Conservation (phyloP, 2,888 invertebrate species). For the Griposia aprilina region DNA sequence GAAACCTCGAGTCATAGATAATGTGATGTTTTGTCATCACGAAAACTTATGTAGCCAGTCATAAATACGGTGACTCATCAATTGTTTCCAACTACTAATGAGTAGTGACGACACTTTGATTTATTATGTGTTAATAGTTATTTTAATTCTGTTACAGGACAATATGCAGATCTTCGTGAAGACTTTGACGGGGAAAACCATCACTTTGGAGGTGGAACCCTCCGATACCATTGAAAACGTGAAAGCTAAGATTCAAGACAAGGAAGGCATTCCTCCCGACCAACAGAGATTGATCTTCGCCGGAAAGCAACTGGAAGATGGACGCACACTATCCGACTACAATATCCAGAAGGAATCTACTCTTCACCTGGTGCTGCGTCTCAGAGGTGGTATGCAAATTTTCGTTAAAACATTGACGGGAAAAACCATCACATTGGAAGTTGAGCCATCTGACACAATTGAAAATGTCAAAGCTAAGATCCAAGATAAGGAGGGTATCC, state of each 20-base stretch:
- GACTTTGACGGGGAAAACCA: conserved; percentile 61
- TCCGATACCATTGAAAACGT: conserved; percentile 64
- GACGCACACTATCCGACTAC: conserved; percentile 55
- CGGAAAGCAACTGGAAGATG: conserved; percentile 61
- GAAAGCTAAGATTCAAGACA: conserved; percentile 66
- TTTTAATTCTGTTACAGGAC: conserved; percentile 67
- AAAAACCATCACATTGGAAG: conserved; percentile 59
- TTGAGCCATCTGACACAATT: conserved; percentile 61
- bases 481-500: conserved; percentile 62
- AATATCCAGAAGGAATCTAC: conserved; percentile 63
- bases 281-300: conserved; percentile 68
- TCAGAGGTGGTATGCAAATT: conserved; percentile 63
- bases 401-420: conserved; percentile 61
- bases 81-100: not conserved
- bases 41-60: not conserved
- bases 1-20: conserved; percentile 6
- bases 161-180: conserved; percentile 72
- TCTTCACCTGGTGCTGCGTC: conserved; percentile 52
- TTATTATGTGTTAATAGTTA: conserved; percentile 25
- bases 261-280: conserved; percentile 69
- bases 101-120: not conserved
- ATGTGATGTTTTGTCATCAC: conserved; percentile 20
- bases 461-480: conserved; percentile 62
- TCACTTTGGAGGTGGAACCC: conserved; percentile 56
- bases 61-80: conserved; percentile 43